Conservation (phyloP, 2,888 invertebrate genomes). For the Apamea anceps region DNA sequence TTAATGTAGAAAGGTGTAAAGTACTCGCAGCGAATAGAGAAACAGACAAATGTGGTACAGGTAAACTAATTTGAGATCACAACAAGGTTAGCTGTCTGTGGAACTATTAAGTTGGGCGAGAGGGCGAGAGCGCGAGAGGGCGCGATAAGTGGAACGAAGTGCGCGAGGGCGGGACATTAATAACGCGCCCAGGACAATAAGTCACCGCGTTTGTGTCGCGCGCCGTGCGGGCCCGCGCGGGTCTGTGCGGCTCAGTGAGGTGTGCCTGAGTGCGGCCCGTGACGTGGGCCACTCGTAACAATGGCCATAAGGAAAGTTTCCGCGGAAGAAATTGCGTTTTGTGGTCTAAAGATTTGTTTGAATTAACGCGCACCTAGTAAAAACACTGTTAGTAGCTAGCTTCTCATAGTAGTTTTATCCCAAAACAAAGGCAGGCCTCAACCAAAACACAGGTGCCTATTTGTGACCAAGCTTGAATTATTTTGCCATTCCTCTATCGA, state of each 20-base stretch:
- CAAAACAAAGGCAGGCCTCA: neutral
- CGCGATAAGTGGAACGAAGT: slow-evolving; percentile 57
- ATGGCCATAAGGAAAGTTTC: neutral
- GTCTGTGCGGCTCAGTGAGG: neutral
- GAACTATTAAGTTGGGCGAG: slow-evolving; percentile 44
- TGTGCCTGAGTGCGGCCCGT: neutral
- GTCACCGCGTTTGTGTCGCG: slow-evolving; percentile 52
- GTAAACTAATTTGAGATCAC: slow-evolving; percentile 58
- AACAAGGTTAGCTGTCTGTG: slow-evolving; percentile 41
- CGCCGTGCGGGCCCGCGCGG: neutral
- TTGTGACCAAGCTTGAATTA: neutral
- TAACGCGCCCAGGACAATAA: slow-evolving; percentile 46
- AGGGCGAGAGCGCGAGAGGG: slow-evolving; percentile 16
- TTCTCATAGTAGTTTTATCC: neutral
- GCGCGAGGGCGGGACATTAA: slow-evolving; percentile 35
- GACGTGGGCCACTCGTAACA: slow-evolving; percentile 7
- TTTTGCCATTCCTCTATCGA: neutral
- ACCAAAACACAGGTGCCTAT: neutral
- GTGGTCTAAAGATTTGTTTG: neutral
- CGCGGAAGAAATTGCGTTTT: neutral
- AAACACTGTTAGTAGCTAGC: neutral
- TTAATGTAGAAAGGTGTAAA: slow-evolving; percentile 1
- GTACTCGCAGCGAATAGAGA: slow-evolving; percentile 21
- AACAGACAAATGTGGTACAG: slow-evolving; percentile 50
- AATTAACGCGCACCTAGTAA: neutral